Evolutionary conservation across 1,140 invertebrate genomes (phyloP), one percentile per base, ranked within the genome.

Genomic region (Coelopa frigida): DNA sequence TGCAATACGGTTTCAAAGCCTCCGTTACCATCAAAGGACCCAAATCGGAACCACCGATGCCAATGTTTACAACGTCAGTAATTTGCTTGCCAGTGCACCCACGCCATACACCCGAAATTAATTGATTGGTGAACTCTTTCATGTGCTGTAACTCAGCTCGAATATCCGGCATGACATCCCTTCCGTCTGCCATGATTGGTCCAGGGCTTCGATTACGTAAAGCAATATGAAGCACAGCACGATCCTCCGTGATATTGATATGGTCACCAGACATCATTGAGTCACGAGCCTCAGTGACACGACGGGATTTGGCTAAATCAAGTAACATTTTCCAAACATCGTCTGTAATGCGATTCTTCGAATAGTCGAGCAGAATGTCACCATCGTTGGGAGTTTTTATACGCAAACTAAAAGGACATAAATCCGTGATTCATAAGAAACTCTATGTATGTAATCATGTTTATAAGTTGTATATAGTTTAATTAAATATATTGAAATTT

Each of bases 11-110:
- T 60, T 95, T 94, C 20, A 99, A 74, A 4, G 95, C 94, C 75
- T 99, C 96, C 1, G 94, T 98, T 7, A 98, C 96, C 96, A 99
- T 99, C 17, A 97, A 74, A 2, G 96, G 96, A 21, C 96, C 96
- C 59, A 99, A 75, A 79, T 99, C 97, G 5, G 96, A 99, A 21
- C 97, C 97, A 42, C 97, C 97, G 63, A 99, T 99, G 41, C 97
- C 97, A 76, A 99, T 99, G 70, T 99, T 99, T 21, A 99, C 88
- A 38, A 99, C 89, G 78, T 99, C 95, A 47, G 89, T 94, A 37
- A 99, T 98, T 46, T 84, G 68, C 73, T 98, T 93, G 8, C 94
- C 94, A 4, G 92, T 94, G 67, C 88, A 97, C 70, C 80, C 80
- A 54, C 77, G 79, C 80, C 80, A 82, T 23, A 75, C 59, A 11